A percentile compares a stretch with the other conserved stretches of the same genome.
phyloP scores from a whole-genome alignment of 2,888 invertebrate genomes.

The Euproctis similis region DNA sequence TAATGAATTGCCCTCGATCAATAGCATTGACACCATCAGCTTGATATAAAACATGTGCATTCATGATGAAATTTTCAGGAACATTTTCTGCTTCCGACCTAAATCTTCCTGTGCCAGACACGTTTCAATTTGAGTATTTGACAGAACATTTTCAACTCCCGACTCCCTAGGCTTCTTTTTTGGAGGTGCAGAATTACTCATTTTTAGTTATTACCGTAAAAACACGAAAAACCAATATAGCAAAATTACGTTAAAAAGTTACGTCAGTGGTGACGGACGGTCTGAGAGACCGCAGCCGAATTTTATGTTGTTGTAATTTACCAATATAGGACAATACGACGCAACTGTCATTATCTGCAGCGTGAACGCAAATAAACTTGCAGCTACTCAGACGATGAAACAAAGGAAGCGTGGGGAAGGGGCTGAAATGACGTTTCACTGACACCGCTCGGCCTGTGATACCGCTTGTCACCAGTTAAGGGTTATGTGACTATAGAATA shows the following conservation, averaged over 20 bases:
- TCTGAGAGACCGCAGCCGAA: neutral
- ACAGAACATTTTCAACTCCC: conserved; percentile 1
- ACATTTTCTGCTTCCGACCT: conserved; percentile 7
- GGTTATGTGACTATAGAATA: too few relatives aligned
- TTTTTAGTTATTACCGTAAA: neutral
- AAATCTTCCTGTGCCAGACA: conserved; percentile 4
- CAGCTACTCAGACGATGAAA: neutral
- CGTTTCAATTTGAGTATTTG: conserved; percentile 4
- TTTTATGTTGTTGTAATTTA: neutral
- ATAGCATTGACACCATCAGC: conserved; percentile 6
- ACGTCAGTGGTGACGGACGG: neutral
- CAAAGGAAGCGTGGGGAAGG: conserved; percentile 4
- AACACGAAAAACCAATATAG: neutral
- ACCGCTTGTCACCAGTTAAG: conserved; percentile 7
- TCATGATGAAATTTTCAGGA: conserved; percentile 3
- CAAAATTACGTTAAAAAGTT: neutral
- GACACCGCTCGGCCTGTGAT: conserved; percentile 5
- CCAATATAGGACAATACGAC: neutral
- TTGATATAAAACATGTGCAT: conserved; percentile 3
- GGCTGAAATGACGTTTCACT: conserved; percentile 3
- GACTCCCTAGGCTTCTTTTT: conserved; percentile 3
- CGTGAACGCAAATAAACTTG: neutral
- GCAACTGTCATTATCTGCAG: neutral
- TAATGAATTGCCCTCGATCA: conserved; percentile 4
- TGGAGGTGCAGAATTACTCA: conserved; percentile 5